Conservation (phyloP, 1,140 invertebrate species). For the Helicoverpa armigera region DNA sequence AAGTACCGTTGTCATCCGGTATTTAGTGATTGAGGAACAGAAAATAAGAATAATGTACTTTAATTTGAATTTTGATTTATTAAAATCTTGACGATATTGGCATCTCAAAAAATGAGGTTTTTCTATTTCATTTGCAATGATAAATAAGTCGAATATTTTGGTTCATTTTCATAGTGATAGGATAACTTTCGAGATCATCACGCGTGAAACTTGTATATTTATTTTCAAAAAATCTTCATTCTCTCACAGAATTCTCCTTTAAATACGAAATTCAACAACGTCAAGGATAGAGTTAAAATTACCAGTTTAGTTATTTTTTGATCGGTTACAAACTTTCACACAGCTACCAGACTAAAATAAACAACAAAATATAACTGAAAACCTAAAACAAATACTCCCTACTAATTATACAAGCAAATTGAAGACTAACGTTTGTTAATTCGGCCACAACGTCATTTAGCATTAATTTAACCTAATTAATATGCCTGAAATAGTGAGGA, state of each 20-base stretch:
- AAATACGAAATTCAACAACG: no score
- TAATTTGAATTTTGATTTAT: no score
- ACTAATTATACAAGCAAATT: conserved; percentile 19
- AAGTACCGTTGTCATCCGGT: conserved; percentile 29
- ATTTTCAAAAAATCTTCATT: no score
- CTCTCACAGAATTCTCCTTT: no score
- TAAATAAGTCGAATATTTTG: no score
- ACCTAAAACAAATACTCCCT: not conserved
- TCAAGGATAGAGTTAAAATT: no score
- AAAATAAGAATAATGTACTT: not conserved
- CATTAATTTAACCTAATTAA: conserved; percentile 37
- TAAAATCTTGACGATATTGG: no score
- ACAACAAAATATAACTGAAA: not conserved
- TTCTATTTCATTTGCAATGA: no score
- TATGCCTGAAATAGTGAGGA: conserved; percentile 35
- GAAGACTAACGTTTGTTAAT: conserved; percentile 30
- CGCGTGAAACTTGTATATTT: no score
- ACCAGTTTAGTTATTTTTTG: not conserved
- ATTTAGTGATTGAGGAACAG: not conserved
- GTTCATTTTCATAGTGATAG: no score
- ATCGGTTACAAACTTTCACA: not conserved
- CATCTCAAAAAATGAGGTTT: no score
- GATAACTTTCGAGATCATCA: no score
- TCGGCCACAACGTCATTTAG: conserved; percentile 22
- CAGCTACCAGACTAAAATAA: not conserved